Conservation (phyloP, 30 jellyfish, hydroid and myxozoan species). For the Hydractinia symbiolongicarpus region DNA sequence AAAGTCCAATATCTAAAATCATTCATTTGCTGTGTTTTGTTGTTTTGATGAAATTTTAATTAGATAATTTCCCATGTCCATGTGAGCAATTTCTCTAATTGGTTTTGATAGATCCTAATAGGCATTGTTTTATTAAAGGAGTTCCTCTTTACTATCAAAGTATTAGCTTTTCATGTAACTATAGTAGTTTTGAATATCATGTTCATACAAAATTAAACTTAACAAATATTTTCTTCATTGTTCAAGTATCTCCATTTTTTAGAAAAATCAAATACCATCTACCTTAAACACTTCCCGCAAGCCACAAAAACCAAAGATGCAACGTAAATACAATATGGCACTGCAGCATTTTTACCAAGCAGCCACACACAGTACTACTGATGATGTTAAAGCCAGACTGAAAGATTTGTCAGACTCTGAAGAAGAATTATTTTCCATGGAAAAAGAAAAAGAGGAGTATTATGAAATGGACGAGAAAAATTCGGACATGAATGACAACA, state of each 20-base stretch:
- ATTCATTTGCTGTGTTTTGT: too few species aligned
- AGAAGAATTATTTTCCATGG: slow-evolving; percentile 17
- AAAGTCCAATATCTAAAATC: too few species aligned
- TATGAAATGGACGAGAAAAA: slow-evolving; percentile 22
- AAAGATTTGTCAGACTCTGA: slow-evolving; percentile 6
- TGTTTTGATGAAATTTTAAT: too few species aligned
- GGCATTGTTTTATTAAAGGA: too few species aligned
- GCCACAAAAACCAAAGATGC: slow-evolving; percentile 42
- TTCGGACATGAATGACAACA: slow-evolving; percentile 16
- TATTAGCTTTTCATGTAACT: too few species aligned
- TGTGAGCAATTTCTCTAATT: too few species aligned
- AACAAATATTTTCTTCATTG: neutral
- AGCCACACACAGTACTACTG: slow-evolving; percentile 21
- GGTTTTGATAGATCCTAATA: too few species aligned
- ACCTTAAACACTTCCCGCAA: neutral
- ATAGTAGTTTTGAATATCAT: neutral
- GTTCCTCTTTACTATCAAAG: too few species aligned
- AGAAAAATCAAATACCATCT: neutral
- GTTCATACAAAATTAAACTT: neutral
- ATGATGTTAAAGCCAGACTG: slow-evolving; percentile 7
- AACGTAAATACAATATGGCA: slow-evolving; percentile 43
- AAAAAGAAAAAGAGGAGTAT: slow-evolving; percentile 20
- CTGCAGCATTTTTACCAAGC: slow-evolving; percentile 74
- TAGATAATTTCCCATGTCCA: too few species aligned
- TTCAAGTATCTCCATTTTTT: neutral